A percentile compares a stretch with the other conserved stretches of the same genome.
Evolutionary conservation across 2,113 vertebrate genomes (phyloP).

Genomic region (Phalacrocorax brasilianus): DNA sequence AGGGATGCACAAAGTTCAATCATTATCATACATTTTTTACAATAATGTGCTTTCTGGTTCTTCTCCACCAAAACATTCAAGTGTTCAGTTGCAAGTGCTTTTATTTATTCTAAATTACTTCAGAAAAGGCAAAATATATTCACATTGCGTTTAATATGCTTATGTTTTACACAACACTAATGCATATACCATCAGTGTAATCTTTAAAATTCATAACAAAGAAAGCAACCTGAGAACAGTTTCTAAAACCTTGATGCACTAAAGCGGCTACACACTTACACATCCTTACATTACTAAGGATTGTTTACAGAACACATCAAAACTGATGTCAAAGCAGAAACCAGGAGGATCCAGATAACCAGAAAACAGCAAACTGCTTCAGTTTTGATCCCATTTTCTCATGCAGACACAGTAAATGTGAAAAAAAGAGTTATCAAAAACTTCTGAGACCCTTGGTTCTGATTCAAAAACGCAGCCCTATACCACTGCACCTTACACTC

Average conservation of each 20-base stretch:
- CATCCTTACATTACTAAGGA: neutral
- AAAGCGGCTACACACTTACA: neutral
- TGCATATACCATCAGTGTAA: neutral
- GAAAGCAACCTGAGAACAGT: neutral
- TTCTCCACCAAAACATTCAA: slow-evolving; percentile 45
- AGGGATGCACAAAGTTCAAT: slow-evolving; percentile 30
- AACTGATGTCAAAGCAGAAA: neutral
- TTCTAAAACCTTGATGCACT: neutral
- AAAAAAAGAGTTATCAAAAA: neutral
- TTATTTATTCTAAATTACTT: slow-evolving; percentile 52
- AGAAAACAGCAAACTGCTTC: neutral
- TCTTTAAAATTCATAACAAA: neutral
- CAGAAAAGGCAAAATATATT: slow-evolving; percentile 30
- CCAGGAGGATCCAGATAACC: neutral
- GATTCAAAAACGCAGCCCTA: neutral
- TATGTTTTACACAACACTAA: neutral
- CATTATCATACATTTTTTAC: neutral
- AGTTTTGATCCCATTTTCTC: neutral
- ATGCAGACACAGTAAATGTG: neutral
- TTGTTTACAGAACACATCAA: neutral
- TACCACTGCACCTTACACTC: neutral
- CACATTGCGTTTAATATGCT: neutral
- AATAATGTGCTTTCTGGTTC: neutral
- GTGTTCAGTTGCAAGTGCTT: slow-evolving; percentile 32
- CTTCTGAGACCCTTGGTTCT: neutral